Conservation (phyloP, 1,140 invertebrate genomes). For the Cyphomyrmex costatus region DNA sequence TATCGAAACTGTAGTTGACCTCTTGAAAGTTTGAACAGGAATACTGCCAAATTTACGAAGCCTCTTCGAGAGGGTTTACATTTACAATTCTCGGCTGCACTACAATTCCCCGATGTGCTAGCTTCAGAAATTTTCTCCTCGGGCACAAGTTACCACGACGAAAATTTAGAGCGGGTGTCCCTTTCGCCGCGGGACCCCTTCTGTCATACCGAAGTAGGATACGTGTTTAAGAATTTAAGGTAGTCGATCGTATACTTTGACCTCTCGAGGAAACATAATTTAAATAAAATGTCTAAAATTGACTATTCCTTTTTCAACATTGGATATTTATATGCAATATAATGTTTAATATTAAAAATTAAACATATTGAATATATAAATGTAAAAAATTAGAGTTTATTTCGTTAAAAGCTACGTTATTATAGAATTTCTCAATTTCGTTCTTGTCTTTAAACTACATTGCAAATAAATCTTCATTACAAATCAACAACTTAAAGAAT, state of each 20-base stretch:
- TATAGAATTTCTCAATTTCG: not conserved
- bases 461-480: not conserved
- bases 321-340: not conserved
- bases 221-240: conserved; percentile 32
- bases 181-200: conserved; percentile 20
- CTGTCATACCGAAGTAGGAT: not conserved
- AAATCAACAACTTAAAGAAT: conserved; percentile 14
- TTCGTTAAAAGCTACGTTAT: not conserved
- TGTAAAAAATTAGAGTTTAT: not conserved
- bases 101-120: conserved; percentile 38
- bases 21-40: conserved; percentile 33
- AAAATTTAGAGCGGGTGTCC: conserved; percentile 29
- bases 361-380: not conserved
- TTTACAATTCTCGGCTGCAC: not conserved
- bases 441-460: not conserved
- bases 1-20: conserved; percentile 20
- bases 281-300: not conserved
- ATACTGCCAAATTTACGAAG: conserved; percentile 34
- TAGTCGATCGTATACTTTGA: not conserved
- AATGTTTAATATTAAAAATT: not conserved
- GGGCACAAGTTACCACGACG: not conserved
- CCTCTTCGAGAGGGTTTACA: not conserved
- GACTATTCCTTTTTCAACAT: not conserved
- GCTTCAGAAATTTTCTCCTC: conserved; percentile 30
- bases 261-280: conserved; percentile 6